These are phyloP conservation scores for Musca domestica DNA, from an alignment of 1,140 invertebrate species.

Conservation along the genomic window DNA sequence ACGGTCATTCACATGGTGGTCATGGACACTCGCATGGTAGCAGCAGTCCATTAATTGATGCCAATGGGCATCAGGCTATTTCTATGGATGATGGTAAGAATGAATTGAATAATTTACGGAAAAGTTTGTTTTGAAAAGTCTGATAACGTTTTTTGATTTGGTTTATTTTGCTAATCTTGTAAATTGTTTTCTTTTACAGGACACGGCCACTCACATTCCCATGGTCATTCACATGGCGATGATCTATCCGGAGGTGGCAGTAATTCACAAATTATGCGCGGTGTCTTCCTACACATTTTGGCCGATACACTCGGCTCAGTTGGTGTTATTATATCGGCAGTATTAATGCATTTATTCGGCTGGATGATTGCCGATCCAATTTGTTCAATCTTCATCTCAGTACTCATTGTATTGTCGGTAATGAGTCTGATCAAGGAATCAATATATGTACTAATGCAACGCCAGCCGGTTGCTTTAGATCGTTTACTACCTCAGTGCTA, in stretches of 20 bases:
- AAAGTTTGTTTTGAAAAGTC: too few species aligned
- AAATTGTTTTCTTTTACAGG: constrained; percentile 19
- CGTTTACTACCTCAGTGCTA: constrained; percentile 82
- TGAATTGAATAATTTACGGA: too few species aligned
- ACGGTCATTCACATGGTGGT: constrained; percentile 55
- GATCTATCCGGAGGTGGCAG: constrained; percentile 53
- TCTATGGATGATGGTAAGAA: constrained; percentile 43
- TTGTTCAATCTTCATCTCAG: constrained; percentile 89
- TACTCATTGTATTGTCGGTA: constrained; percentile 82
- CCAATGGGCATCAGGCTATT: constrained; percentile 42
- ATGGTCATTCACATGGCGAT: constrained; percentile 59
- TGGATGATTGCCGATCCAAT: constrained; percentile 97
- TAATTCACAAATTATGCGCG: constrained; percentile 81
- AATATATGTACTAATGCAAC: constrained; percentile 86
- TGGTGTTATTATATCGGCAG: constrained; percentile 86
- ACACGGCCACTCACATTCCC: constrained; percentile 29
- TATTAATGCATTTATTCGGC: constrained; percentile 87
- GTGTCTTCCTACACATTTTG: constrained; percentile 88
- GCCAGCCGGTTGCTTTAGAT: constrained; percentile 82
- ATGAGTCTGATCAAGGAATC: constrained; percentile 80
- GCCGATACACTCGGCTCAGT: constrained; percentile 88
- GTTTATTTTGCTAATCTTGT: not conserved
- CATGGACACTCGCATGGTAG: constrained; percentile 56
- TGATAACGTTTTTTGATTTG: too few species aligned
- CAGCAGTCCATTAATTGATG: constrained; percentile 33